Evolutionary conservation across 64 coral and sea anemone genomes (phyloP).

Genomic region (Acropora yongei): DNA sequence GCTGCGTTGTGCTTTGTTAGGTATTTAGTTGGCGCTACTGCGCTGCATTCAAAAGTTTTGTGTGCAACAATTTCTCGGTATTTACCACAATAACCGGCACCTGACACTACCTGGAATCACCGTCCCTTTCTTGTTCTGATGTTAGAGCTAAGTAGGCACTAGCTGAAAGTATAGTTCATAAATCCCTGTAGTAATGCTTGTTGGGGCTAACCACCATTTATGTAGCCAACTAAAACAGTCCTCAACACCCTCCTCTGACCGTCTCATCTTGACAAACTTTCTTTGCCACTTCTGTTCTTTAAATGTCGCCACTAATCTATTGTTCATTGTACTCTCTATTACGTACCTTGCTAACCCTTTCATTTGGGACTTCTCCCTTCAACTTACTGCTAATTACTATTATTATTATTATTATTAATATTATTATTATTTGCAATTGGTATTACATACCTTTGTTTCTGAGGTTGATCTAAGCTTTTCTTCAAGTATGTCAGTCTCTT

Average conservation of each 20-base stretch:
- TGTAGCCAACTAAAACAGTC: constrained; percentile 43
- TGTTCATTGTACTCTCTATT: neutral
- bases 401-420: neutral
- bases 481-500: constrained; percentile 47
- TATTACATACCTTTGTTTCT: constrained; percentile 41
- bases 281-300: constrained; percentile 38
- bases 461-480: constrained; percentile 38
- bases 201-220: constrained; percentile 39
- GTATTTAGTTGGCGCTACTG: constrained; percentile 3
- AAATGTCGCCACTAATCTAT: neutral
- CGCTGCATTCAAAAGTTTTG: constrained; percentile 52
- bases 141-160: constrained; percentile 47
- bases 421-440: neutral
- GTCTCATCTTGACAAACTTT: neutral
- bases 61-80: constrained; percentile 69
- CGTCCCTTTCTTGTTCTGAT: constrained; percentile 60
- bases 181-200: constrained; percentile 54
- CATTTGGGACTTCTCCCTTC: no score
- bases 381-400: no score
- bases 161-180: constrained; percentile 54
- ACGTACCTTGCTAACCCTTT: neutral
- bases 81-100: neutral
- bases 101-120: constrained; percentile 48
- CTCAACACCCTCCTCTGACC: neutral
- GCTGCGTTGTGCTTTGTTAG: no score